These are phyloP conservation scores for Gymnocypris eckloni DNA, from an alignment of 2,797 vertebrate species.

Conservation along the genomic window DNA sequence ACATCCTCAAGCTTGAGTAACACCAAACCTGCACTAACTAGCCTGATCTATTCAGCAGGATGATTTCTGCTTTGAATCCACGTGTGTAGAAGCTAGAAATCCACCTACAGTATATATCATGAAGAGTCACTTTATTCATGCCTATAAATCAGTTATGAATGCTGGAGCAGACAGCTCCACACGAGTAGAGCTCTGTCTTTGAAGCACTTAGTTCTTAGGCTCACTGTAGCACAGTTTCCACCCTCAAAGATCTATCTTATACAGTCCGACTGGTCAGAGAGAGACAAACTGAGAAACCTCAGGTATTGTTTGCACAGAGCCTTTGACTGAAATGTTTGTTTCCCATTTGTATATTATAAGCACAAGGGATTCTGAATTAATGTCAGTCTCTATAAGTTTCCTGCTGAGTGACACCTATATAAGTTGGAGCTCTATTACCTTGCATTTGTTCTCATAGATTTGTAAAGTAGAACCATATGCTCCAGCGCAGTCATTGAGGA, in stretches of 20 bases:
- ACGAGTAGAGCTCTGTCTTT: neutral
- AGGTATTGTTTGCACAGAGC: neutral
- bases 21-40: neutral
- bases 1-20: neutral
- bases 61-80: neutral
- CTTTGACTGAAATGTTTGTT: conserved; percentile 13
- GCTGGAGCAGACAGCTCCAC: neutral
- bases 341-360: neutral
- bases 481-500: conserved; percentile 10
- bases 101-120: neutral
- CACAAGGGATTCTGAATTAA: conserved; percentile 23
- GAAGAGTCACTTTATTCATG: neutral
- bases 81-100: neutral
- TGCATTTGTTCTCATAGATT: conserved; percentile 30
- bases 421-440: conserved; percentile 8
- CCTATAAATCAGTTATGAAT: neutral
- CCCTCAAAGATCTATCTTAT: neutral
- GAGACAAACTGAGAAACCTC: conserved; percentile 2
- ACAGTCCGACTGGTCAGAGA: neutral
- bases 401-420: conserved; percentile 42
- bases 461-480: conserved; percentile 41
- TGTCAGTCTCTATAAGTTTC: conserved; percentile 31
- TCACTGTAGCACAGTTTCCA: neutral
- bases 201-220: neutral
- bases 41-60: neutral